Conservation (phyloP, 2,113 vertebrate genomes). For the Paramisgurnus dabryanus region DNA sequence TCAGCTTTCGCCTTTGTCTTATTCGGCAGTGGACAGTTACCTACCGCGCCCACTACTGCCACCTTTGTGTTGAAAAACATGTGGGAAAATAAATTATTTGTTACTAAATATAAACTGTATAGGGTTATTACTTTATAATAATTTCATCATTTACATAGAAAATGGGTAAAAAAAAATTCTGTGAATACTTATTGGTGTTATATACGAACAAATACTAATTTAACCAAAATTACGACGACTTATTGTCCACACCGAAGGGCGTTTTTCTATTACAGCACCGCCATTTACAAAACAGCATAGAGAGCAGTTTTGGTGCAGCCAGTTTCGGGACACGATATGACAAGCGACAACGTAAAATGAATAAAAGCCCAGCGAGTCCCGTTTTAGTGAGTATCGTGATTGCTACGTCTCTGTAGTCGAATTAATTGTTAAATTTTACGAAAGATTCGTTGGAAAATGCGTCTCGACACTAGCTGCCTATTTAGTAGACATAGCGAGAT, state of each 20-base stretch:
- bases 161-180: too few relatives aligned
- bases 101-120: too few relatives aligned
- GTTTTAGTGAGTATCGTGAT: constrained; percentile 4
- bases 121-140: too few relatives aligned
- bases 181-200: too few relatives aligned
- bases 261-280: neutral
- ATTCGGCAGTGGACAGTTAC: neutral
- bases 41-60: neutral
- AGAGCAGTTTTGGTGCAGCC: constrained; percentile 1
- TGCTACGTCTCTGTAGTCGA: neutral
- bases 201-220: too few relatives aligned
- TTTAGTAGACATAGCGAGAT: neutral
- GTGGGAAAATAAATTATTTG: too few relatives aligned
- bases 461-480: neutral
- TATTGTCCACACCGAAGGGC: neutral
- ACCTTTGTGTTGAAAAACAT: too few relatives aligned
- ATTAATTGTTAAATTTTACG: neutral
- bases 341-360: neutral
- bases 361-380: neutral
- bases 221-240: too few relatives aligned
- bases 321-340: constrained; percentile 11
- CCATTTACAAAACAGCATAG: constrained; percentile 9
- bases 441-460: neutral
- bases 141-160: too few relatives aligned
- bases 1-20: neutral